phyloP scores from a whole-genome alignment of 35 echinoderm and acorn worm species.

The Heliocidaris tuberculata region DNA sequence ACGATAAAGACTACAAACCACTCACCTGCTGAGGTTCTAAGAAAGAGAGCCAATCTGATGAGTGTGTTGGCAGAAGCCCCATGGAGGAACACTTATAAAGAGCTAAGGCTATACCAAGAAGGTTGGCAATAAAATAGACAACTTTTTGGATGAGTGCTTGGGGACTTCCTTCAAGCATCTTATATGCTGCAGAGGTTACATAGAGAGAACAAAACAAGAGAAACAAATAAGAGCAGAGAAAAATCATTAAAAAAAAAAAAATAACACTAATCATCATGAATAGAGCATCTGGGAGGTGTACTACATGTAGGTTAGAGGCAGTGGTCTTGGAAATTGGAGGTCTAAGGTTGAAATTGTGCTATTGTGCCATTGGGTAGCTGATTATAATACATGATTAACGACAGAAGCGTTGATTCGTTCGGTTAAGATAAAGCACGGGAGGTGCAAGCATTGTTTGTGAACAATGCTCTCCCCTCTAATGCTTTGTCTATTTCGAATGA shows the following conservation, averaged over 20 bases:
- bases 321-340: too few relatives aligned
- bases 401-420: too few relatives aligned
- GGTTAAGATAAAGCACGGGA: too few relatives aligned
- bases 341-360: too few relatives aligned
- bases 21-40: conserved; percentile 93
- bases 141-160: conserved; percentile 85
- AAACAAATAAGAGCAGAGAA: conserved; percentile 28
- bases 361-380: too few relatives aligned
- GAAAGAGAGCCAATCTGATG: conserved; percentile 99
- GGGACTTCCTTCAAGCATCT: conserved; percentile 91
- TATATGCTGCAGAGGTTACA: conserved; percentile 61
- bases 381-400: too few relatives aligned
- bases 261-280: background rate
- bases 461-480: too few relatives aligned
- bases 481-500: too few relatives aligned
- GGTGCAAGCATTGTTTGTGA: too few relatives aligned
- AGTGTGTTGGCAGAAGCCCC: conserved; percentile 93
- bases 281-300: background rate
- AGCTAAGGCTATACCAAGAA: conserved; percentile 86
- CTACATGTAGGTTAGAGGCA: too few relatives aligned
- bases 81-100: conserved; percentile 96
- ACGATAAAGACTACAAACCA: background rate
- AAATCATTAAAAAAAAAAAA: background rate
- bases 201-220: background rate
- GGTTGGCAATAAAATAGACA: conserved; percentile 79